Percentiles rank a stretch among this genome's conserved stretches.
Evolutionary conservation across 2,888 invertebrate genomes (phyloP).

Genomic region (Pegoplata infirma): DNA sequence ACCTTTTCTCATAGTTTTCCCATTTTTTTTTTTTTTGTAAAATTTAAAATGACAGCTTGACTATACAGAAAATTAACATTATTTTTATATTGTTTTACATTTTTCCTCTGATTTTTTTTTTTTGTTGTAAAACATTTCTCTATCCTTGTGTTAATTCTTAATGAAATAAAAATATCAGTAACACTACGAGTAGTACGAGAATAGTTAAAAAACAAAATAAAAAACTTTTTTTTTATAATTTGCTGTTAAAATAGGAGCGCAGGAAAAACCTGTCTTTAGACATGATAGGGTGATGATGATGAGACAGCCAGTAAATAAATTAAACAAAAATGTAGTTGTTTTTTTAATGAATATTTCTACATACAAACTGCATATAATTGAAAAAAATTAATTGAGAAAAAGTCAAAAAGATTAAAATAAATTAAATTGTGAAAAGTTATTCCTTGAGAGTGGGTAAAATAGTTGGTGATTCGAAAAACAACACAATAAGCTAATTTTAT

Average conservation of each 20-base stretch:
- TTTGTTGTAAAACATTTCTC: constrained; percentile 7
- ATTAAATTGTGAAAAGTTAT: constrained; percentile 17
- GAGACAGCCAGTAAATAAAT: constrained; percentile 13
- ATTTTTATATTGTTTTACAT: constrained; percentile 25
- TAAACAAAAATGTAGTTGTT: not conserved
- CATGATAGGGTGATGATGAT: constrained; percentile 9
- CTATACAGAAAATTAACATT: constrained; percentile 30
- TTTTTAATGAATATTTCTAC: not conserved
- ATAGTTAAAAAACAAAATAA: constrained; percentile 27
- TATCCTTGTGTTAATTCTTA: constrained; percentile 61
- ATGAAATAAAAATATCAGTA: constrained; percentile 67
- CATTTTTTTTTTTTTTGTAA: not conserved
- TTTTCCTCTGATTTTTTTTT: constrained; percentile 6
- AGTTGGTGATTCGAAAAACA: constrained; percentile 7
- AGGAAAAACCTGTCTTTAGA: not conserved
- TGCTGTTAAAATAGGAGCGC: constrained; percentile 20
- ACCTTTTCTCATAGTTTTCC: not conserved
- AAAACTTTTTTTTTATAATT: constrained; percentile 47
- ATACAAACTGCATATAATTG: too few species aligned
- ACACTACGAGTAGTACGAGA: not conserved
- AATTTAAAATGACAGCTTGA: constrained; percentile 47
- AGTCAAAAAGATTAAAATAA: constrained; percentile 10
- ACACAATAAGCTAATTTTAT: constrained; percentile 7
- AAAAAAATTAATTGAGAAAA: constrained; percentile 19
- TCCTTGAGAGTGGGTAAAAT: not conserved